Conservation (phyloP, 2,888 invertebrate species). For the Brenthis hecate region DNA sequence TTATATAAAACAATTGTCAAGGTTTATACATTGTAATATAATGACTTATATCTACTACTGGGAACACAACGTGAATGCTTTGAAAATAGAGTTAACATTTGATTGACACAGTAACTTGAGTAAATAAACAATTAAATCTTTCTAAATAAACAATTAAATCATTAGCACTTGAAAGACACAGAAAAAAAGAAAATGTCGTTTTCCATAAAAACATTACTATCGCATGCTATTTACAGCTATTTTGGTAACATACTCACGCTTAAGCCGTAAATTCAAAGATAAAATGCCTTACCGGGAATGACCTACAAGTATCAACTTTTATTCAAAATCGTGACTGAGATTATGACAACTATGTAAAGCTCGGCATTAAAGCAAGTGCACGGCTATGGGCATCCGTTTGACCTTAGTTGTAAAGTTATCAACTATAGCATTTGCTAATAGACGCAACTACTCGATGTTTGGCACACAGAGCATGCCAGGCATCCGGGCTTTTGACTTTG, state of each 20-base stretch:
- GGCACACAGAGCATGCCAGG: slow-evolving; percentile 49
- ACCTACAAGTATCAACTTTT: slow-evolving; percentile 36
- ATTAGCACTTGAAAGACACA: no score
- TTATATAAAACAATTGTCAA: no score
- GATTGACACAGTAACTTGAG: no score
- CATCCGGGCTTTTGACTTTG: slow-evolving; percentile 46
- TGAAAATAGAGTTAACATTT: no score
- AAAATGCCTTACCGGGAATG: slow-evolving; percentile 29
- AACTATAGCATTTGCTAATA: slow-evolving; percentile 54
- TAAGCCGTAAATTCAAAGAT: background rate
- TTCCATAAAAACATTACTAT: no score
- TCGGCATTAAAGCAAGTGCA: slow-evolving; percentile 16
- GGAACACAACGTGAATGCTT: no score
- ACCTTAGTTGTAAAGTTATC: slow-evolving; percentile 40
- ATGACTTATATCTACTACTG: no score
- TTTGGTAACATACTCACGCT: background rate
- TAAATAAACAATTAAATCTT: no score
- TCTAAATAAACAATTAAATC: no score
- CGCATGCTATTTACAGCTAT: no score
- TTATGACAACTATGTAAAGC: slow-evolving; percentile 40
- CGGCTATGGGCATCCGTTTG: slow-evolving; percentile 3
- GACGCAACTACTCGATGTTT: slow-evolving; percentile 60
- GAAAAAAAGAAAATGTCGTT: no score
- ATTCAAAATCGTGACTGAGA: slow-evolving; percentile 40
- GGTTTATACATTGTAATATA: no score